Evolutionary conservation across 2,113 vertebrate genomes (phyloP).

Genomic region (Charadrius vociferus): DNA sequence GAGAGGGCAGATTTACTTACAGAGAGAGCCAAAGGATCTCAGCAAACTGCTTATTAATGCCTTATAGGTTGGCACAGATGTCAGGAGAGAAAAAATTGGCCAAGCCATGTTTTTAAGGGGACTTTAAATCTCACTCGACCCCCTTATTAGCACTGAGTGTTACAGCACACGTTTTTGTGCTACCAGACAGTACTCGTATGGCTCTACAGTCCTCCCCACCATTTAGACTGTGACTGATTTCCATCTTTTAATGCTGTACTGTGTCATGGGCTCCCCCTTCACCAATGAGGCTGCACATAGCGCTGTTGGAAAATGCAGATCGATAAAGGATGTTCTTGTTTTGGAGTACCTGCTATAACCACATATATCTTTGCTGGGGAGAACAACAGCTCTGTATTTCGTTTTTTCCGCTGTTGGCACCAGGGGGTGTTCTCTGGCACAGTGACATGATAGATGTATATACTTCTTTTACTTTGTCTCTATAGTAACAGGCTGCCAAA

Average conservation of each 20-base stretch:
- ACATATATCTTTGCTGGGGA: neutral
- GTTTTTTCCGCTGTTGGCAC: neutral
- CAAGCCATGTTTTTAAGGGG: neutral
- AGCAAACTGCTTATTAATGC: neutral
- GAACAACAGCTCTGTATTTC: neutral
- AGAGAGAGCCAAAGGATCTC: neutral
- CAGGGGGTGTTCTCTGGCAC: neutral
- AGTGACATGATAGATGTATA: neutral
- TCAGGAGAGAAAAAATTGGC: neutral
- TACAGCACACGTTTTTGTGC: neutral
- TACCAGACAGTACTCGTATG: neutral
- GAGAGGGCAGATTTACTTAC: neutral
- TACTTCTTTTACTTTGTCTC: neutral
- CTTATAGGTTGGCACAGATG: neutral
- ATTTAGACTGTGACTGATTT: neutral
- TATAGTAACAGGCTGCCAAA: slow-evolving; percentile 11
- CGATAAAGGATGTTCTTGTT: neutral
- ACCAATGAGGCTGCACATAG: neutral
- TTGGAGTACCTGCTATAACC: neutral
- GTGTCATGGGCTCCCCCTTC: neutral
- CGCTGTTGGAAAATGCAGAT: neutral
- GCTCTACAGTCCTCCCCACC: neutral
- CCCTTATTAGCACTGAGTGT: neutral
- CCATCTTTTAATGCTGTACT: neutral
- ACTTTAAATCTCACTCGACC: neutral